phyloP scores from a whole-genome alignment of 92 coral and sea anemone species.

The Micromussa lordhowensis region DNA sequence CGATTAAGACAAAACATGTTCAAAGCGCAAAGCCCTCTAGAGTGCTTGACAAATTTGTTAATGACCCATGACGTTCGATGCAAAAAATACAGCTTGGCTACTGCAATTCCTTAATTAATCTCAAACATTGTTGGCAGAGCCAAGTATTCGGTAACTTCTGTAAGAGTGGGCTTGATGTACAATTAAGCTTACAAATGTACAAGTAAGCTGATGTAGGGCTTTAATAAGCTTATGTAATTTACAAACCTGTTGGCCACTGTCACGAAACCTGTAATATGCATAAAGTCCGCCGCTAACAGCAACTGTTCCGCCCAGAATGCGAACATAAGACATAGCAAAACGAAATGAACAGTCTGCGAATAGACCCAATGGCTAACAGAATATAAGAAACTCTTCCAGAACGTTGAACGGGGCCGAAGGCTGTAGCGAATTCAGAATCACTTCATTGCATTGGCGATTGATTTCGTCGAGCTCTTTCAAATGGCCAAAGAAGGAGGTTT shows the following conservation, averaged over 20 bases:
- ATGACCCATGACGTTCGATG: too few relatives aligned
- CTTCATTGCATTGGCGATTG: constrained; percentile 4
- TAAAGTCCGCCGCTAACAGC: constrained; percentile 80
- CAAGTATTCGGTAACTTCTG: background rate
- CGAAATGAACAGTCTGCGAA: background rate
- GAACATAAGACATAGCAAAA: constrained; percentile 66
- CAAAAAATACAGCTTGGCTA: too few relatives aligned
- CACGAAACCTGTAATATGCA: constrained; percentile 58
- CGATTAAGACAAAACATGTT: background rate
- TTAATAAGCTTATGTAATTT: background rate
- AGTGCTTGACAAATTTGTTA: too few relatives aligned
- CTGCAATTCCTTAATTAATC: background rate
- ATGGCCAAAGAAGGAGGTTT: background rate
- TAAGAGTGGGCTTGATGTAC: background rate
- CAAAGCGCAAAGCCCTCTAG: too few relatives aligned
- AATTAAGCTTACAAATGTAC: too few relatives aligned
- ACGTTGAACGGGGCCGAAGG: background rate
- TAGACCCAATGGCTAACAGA: background rate
- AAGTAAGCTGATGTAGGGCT: too few relatives aligned
- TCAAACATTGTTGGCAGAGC: background rate
- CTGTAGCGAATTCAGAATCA: background rate
- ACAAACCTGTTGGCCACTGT: constrained; percentile 16
- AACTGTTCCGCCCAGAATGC: constrained; percentile 75
- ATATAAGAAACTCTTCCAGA: background rate
- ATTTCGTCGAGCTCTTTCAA: background rate